Evolutionary conservation across 2,797 vertebrate genomes (phyloP), one percentile per base, ranked within the genome.

Genomic region (Leptatherina wallacei): DNA sequence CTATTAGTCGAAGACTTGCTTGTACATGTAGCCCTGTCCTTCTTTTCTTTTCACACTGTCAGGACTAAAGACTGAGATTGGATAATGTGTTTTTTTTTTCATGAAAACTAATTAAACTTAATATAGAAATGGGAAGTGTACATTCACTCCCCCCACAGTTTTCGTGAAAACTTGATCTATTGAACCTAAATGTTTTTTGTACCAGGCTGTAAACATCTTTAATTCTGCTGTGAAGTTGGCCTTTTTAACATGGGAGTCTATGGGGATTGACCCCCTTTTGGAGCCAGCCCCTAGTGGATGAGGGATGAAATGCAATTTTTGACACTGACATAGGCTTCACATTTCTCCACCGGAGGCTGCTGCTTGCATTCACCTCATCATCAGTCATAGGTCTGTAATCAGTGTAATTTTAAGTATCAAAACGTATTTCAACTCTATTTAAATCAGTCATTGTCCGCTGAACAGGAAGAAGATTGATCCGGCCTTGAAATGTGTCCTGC

Each of bases 1-100:
- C 33, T 69, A 65, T 77, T 82, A 65, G 77, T 35, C 62, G 16
- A 78, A 76, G 49, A 75, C 85, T 83, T 81, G 29, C 33, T 52
- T 0, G 3, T 44, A 49, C 76, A 51, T 40, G 22, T 36, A 29
- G 13, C 29, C 32, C 4, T 65, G 40, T 81, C 52, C 61, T 40
- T 55, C 35, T 11, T 32, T 11, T 38, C 38, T 22, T 72, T 44
- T 35, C 49, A 35, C 30, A 60, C 40, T 2, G 14, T 70, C 7
- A 71, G 32, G 16, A 32, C 22, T 35, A 30, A 12, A 63, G 29
- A 55, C 52, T 30, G 60, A 10, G 36, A 62, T 55, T 33, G 29
- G n/a, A 24, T 8, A 18, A 61, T 22, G 66, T 51, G 32, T 20
- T 42, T 54, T 27, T 57, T 27, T 47, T 47, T 13, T 44, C 18